Percentiles rank a stretch among this genome's conserved stretches.
phyloP scores from a whole-genome alignment of 2,113 vertebrate species.

The Laticauda colubrina region DNA sequence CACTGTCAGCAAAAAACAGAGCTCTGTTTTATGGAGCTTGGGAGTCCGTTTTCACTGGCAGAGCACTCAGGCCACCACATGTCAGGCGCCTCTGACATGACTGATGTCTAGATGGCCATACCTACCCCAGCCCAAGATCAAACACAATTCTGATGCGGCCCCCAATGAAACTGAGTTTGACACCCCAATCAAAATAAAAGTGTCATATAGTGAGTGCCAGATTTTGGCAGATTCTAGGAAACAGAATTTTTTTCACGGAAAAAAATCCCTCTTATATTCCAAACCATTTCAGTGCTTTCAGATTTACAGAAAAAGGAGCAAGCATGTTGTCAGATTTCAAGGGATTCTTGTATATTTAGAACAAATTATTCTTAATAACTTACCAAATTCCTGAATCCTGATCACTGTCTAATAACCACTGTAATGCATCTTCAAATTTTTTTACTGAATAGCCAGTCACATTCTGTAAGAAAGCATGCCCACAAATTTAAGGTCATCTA shows the following conservation, averaged over 20 bases:
- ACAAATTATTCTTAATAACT: slow-evolving; percentile 29
- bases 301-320: neutral
- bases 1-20: no score
- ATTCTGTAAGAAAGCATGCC: slow-evolving; percentile 61
- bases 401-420: slow-evolving; percentile 75
- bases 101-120: no score
- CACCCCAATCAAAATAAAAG: neutral
- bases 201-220: neutral
- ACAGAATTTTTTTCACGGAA: neutral
- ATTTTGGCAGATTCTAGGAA: neutral
- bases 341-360: neutral
- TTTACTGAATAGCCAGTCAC: slow-evolving; percentile 59
- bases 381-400: slow-evolving; percentile 74
- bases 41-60: no score
- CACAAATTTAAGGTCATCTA: slow-evolving; percentile 46
- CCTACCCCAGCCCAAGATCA: no score
- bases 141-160: no score
- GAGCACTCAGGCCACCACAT: no score
- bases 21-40: no score
- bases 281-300: neutral
- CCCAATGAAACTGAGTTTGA: no score
- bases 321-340: neutral
- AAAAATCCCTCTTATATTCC: neutral
- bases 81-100: no score
- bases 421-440: slow-evolving; percentile 72